Evolutionary conservation across 1,140 invertebrate genomes (phyloP), one percentile per base, ranked within the genome.

Genomic region (Sminthurides bifidus): DNA sequence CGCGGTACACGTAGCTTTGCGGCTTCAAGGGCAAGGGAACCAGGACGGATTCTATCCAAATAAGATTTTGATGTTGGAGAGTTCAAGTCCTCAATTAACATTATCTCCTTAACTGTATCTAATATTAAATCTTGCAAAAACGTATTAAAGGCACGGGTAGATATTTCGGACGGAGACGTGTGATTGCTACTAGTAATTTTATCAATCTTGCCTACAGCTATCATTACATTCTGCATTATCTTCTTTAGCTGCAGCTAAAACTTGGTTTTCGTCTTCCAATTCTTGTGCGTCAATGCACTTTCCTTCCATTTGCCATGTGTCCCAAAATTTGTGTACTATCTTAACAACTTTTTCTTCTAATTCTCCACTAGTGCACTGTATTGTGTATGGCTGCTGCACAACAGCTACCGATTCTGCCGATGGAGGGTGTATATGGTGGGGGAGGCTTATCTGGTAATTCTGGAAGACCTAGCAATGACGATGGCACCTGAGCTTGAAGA

Each of bases 361-460:
- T 45, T 60, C 44, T 12, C 17, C 30, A 1, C 19, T 19, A 1
- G 8, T n/a, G 17, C 48, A 2, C 0, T 30, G 29, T n/a, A 54
- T 35, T 15, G 40, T 38, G 6, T 17, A 38, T 2, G 52, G 52
- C 12, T 49, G 33, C 1, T 46, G 45, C 1, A 45, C 54, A 0
- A 52, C 1, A 12, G 46, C 48, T 17, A 46, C 37, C 0, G 52
- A 56, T 17, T 56, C 54, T 14, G 51, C 52, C 27, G 59, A 53
- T 3, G 59, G 50, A n/a, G 0, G 59, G 59, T 4, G 59, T 56
- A 33, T 56, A 57, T 4, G 59, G 59, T n/a, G 59, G 59, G 23
- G 54, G 54, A 0, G 54, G 59, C 23, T 57, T 56, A 23, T 43
- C 35, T 0, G 35, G 54, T n/a, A 54, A 49, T 17, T 61, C 54